These are phyloP conservation scores for Manacus vitellinus DNA, from an alignment of 2,113 vertebrate species.

Conservation along the genomic window DNA sequence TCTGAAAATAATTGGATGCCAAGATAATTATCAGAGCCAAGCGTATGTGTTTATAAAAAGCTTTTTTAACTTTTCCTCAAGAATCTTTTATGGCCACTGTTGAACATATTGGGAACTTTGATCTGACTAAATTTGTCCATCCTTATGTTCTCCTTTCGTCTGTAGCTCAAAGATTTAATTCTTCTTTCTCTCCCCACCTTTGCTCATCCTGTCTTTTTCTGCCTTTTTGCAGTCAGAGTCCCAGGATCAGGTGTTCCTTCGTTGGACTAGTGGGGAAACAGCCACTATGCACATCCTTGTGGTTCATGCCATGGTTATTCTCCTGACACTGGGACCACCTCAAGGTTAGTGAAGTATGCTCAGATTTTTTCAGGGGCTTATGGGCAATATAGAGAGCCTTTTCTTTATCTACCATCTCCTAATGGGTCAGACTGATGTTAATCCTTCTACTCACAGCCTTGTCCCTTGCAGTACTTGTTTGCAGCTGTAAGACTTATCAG, in stretches of 20 bases:
- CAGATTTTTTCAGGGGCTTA: not conserved
- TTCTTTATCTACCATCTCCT: not conserved
- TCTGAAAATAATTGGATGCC: not conserved
- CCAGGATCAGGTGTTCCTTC: conserved; percentile 97
- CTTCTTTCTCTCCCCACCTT: not conserved
- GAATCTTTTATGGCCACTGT: not conserved
- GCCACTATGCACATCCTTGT: conserved; percentile 99
- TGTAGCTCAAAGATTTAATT: not conserved
- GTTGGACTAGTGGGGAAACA: conserved; percentile 93
- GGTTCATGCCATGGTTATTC: conserved; percentile 97
- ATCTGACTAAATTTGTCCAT: not conserved
- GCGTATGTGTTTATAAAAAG: not conserved
- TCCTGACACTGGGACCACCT: conserved; percentile 92
- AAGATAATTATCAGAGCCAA: not conserved
- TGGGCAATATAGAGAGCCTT: not conserved
- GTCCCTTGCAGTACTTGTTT: not conserved
- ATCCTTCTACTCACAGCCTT: not conserved
- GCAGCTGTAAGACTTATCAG: not conserved
- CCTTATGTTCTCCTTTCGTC: not conserved
- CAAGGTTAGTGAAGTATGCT: conserved; percentile 76
- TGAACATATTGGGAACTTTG: not conserved
- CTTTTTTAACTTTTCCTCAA: not conserved
- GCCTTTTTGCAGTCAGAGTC: conserved; percentile 85
- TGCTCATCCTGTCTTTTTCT: not conserved
- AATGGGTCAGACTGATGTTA: not conserved